Evolutionary conservation across 2,113 vertebrate genomes (phyloP).

Genomic region (Syngnathus floridae): DNA sequence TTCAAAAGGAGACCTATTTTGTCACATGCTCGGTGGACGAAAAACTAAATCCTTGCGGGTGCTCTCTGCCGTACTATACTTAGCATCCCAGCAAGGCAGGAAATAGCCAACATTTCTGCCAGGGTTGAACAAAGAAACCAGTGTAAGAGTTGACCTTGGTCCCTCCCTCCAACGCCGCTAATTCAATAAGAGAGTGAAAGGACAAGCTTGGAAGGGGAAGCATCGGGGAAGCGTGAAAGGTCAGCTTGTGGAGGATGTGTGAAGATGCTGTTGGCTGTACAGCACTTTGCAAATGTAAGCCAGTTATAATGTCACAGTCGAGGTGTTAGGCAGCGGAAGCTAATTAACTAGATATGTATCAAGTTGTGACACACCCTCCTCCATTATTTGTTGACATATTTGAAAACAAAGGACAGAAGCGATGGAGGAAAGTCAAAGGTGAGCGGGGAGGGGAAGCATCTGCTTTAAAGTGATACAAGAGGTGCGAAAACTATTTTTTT

Average conservation of each 20-base stretch:
- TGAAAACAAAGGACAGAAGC: constrained; percentile 30
- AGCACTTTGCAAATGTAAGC: not conserved
- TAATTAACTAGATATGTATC: too few relatives aligned
- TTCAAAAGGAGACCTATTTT: not conserved
- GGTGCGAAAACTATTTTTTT: not conserved
- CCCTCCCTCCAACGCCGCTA: constrained; percentile 40
- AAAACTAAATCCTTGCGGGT: constrained; percentile 17
- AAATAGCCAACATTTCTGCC: constrained; percentile 75
- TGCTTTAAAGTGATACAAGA: constrained; percentile 44
- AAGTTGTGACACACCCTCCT: not conserved
- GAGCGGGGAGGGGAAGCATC: constrained; percentile 45
- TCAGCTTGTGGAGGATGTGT: constrained; percentile 22
- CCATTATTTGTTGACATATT: constrained; percentile 58
- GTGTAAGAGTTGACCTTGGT: constrained; percentile 58
- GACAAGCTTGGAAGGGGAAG: constrained; percentile 17
- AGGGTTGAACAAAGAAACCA: constrained; percentile 73
- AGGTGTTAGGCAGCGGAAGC: constrained; percentile 7
- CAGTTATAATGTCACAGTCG: not conserved
- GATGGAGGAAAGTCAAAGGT: constrained; percentile 17
- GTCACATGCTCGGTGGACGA: not conserved
- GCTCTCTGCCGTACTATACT: constrained; percentile 70
- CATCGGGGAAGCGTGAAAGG: constrained; percentile 29
- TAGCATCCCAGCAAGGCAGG: constrained; percentile 77
- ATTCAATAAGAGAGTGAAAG: constrained; percentile 53
- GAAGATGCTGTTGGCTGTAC: not conserved